Evolutionary conservation across 2,113 vertebrate genomes (phyloP).

Genomic region (Tenebrosternarchus preto): DNA sequence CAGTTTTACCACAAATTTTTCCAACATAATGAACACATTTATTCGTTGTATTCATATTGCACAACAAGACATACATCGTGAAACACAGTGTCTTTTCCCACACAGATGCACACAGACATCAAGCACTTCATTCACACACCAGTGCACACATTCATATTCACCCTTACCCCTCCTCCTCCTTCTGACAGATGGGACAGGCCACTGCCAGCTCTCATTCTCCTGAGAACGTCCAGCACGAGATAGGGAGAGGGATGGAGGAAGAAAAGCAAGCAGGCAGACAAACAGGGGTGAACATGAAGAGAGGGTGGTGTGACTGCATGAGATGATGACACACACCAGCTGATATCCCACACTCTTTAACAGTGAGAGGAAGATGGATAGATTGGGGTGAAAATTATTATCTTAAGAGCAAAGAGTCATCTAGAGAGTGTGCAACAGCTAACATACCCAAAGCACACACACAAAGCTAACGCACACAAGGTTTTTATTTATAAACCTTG

Average conservation of each 20-base stretch:
- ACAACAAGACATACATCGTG: conserved; percentile 11
- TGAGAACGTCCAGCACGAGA: conserved; percentile 54
- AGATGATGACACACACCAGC: conserved; percentile 27
- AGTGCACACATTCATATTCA: background rate
- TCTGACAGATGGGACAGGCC: conserved; percentile 61
- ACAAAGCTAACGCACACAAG: too few relatives aligned
- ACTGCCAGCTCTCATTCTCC: conserved; percentile 51
- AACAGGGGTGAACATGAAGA: conserved; percentile 30
- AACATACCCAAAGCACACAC: too few relatives aligned
- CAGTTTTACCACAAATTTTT: too few relatives aligned
- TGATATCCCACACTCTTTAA: conserved; percentile 9
- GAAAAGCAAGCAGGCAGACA: background rate
- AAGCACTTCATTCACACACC: conserved; percentile 16
- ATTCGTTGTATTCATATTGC: background rate
- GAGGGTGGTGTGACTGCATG: conserved; percentile 22
- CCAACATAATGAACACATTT: background rate
- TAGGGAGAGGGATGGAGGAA: conserved; percentile 6
- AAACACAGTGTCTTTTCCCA: conserved; percentile 8
- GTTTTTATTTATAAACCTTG: too few relatives aligned
- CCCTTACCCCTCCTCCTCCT: conserved; percentile 30
- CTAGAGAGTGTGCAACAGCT: background rate
- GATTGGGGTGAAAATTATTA: conserved; percentile 1
- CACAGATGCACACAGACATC: background rate
- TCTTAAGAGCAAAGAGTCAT: conserved; percentile 13
- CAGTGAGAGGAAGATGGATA: conserved; percentile 8